Percentiles rank a stretch among this genome's conserved stretches.
These are phyloP conservation scores for Cottoperca gobio DNA, from an alignment of 2,797 vertebrate species.

Conservation along the genomic window DNA sequence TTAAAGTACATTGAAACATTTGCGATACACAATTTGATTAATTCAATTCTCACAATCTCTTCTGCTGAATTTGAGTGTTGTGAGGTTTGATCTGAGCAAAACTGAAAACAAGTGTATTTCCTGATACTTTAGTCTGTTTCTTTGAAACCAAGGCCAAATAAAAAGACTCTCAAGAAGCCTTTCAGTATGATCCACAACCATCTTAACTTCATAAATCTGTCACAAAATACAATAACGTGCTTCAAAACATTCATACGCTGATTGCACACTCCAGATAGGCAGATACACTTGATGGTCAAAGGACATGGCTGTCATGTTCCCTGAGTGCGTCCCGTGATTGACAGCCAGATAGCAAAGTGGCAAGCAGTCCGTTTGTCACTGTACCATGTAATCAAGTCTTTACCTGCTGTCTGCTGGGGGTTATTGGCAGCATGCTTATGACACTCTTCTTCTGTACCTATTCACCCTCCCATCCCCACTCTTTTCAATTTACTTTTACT, in stretches of 20 bases:
- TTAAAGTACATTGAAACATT: no score
- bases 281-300: conserved; percentile 49
- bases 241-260: conserved; percentile 30
- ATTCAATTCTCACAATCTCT: background rate
- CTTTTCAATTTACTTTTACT: conserved; percentile 20
- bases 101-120: background rate
- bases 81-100: background rate
- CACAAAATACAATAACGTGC: background rate
- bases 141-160: conserved; percentile 3
- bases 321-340: conserved; percentile 51
- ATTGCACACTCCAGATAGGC: conserved; percentile 36
- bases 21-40: background rate
- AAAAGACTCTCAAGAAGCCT: background rate
- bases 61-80: background rate
- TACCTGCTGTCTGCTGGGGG: conserved; percentile 24
- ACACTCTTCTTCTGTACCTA: conserved; percentile 27
- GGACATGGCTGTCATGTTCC: conserved; percentile 52
- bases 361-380: conserved; percentile 31
- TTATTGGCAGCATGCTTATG: conserved; percentile 26
- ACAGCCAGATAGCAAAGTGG: conserved; percentile 54
- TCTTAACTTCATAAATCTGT: conserved; percentile 32
- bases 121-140: background rate
- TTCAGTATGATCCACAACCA: conserved; percentile 3
- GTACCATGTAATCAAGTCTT: conserved; percentile 60
- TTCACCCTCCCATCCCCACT: conserved; percentile 5